Evolutionary conservation across 2,888 invertebrate species (phyloP), one percentile per base, ranked within the genome.

Genomic region (Ectemnius cavifrons): DNA sequence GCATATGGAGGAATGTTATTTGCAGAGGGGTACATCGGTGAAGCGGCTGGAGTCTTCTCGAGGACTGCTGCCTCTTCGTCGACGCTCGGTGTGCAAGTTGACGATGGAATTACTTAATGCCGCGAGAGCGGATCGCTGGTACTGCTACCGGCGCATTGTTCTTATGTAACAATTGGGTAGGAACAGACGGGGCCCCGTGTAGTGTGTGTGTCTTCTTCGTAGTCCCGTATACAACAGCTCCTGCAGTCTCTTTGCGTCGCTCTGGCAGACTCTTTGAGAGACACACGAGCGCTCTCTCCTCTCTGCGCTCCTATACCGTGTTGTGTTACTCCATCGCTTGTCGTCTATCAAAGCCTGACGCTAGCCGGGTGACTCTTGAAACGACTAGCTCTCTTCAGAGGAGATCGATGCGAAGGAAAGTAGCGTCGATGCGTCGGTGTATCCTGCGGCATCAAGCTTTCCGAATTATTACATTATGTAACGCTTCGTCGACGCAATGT

Each of bases 391-490:
- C 18, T 20, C 13, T 57, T 28, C 60, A 2, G n/a, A 1, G 3
- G 27, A 27, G 60, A 60, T 60, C 60, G 60, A 62, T 62, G 18
- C 45, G 52, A 66, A 37, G 59, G 20, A 65, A 72, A 70, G 46
- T 58, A 47, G 8, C 49, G 20, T 65, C 46, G 47, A 65, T 65
- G 71, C 37, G 5, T 37, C 11, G 8, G 66, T 52, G 64, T 20
- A 52, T 63, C 56, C 65, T 46, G 64, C 16, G 6, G 37, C 8
- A 37, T 6, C 37, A 11, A 37, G 37, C 37, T 74, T 70, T 78
- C 70, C 71, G 56, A 66, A 78, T 74, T 78, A 78, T 83, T 82
- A 77, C 73, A 72, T 81, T 83, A 84, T 67, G 13, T 67, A 71
- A 61, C 63, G 73, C 67, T 67, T 23, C 23, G 37, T 11, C 2